Evolutionary conservation across 2,888 invertebrate species (phyloP).

Genomic region (Lamellibrachia columna): DNA sequence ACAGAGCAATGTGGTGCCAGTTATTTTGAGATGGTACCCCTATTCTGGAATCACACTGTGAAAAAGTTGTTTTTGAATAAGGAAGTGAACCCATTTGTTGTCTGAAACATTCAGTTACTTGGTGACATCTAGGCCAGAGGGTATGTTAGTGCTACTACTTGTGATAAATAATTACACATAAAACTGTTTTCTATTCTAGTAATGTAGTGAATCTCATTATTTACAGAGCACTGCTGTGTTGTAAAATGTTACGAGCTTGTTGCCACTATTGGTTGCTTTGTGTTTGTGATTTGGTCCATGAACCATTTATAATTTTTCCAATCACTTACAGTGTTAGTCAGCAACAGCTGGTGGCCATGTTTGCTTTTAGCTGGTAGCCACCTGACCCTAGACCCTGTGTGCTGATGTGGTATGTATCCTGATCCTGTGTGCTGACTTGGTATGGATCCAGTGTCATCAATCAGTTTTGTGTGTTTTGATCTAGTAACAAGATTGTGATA

Average conservation of each 20-base stretch:
- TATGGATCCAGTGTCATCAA: not conserved
- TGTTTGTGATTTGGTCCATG: constrained; percentile 23
- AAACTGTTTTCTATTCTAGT: constrained; percentile 19
- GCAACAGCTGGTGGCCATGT: not conserved
- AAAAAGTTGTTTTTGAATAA: constrained; percentile 6
- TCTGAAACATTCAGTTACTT: constrained; percentile 18
- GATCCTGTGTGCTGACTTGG: not conserved
- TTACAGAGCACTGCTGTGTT: constrained; percentile 17
- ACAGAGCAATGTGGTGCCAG: not conserved
- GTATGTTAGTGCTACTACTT: not conserved
- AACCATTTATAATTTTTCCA: constrained; percentile 17
- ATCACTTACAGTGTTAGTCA: not conserved
- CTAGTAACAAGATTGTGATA: not conserved
- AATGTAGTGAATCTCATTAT: constrained; percentile 19
- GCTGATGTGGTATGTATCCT: constrained; percentile 7
- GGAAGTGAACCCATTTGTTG: not conserved
- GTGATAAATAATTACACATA: constrained; percentile 13
- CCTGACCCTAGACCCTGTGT: not conserved
- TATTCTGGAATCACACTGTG: constrained; percentile 6
- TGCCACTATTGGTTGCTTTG: constrained; percentile 20
- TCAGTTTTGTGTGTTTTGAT: not conserved
- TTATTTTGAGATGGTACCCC: constrained; percentile 20
- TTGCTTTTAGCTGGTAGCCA: not conserved
- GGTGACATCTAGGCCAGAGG: not conserved
- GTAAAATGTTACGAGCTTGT: constrained; percentile 13